These are phyloP conservation scores for Acanthiza pusilla DNA, from an alignment of 2,797 vertebrate species.

Conservation along the genomic window DNA sequence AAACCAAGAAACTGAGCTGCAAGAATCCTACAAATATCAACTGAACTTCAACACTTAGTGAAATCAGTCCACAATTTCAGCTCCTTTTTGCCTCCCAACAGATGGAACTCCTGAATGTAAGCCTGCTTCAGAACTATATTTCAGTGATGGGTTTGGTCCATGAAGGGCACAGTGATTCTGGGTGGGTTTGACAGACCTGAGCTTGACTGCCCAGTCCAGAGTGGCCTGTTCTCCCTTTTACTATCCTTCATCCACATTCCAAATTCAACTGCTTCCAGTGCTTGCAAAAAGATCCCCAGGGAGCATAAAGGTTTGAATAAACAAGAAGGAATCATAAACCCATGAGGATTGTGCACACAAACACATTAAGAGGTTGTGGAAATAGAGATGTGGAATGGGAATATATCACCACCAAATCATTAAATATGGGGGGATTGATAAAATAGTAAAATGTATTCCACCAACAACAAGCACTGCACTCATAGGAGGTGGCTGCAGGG, in stretches of 20 bases:
- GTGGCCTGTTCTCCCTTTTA: background rate
- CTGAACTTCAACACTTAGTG: background rate
- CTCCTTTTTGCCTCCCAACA: background rate
- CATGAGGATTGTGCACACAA: background rate
- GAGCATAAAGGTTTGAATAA: background rate
- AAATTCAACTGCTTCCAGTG: background rate
- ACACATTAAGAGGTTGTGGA: background rate
- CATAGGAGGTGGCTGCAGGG: background rate
- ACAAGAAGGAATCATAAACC: background rate
- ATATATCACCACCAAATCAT: background rate
- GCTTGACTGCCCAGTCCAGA: background rate
- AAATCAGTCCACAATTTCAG: background rate
- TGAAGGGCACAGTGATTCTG: background rate
- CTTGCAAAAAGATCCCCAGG: background rate
- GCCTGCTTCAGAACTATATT: background rate
- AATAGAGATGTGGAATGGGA: background rate
- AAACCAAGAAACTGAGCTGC: background rate
- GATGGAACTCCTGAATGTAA: background rate
- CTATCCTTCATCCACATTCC: background rate
- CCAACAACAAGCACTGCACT: too few relatives aligned
- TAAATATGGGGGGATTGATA: background rate
- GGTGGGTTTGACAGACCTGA: background rate
- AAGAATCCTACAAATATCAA: background rate
- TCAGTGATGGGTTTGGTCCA: background rate
- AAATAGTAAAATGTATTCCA: background rate